Evolutionary conservation across 1,140 invertebrate species (phyloP), one percentile per base, ranked within the genome.

Genomic region (Dendrolimus punctatus): DNA sequence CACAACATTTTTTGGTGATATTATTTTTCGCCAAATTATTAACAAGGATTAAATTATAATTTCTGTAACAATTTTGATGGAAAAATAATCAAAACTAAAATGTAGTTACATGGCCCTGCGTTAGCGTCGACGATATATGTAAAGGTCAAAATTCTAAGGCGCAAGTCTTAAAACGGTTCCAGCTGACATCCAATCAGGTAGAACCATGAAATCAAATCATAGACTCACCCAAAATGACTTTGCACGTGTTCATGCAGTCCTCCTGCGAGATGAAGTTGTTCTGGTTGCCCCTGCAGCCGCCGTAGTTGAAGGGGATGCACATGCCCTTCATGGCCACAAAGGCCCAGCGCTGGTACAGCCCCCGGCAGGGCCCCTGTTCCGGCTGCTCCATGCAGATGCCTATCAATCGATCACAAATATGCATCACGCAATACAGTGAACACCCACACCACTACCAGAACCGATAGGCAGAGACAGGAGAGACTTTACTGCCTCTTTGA

Each of bases 261-360:
- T 92, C 89, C 42, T 91, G 89, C 3, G 91, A 93, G 51, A 93
- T 85, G 87, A 97, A 98, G 85, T 96, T 97, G 78, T 98, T 98
- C 66, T 90, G 90, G 79, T 95, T 96, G n/a, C 95, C 95, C 43
- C 93, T 89, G 72, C 97, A 98, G 45, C 97, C 96, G 10, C 95
- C 93, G 85, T 96, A 99, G 23, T 86, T 88, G 77, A 99, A 98
- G 23, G 92, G 90, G 36, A 93, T 84, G 76, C 96, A 98, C 76
- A 91, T 93, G 48, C 90, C 85, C 67, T 92, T 91, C 36, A 87
- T 81, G 0, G 89, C 70, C 76, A 96, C 92, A 83, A 94, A 98
- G 51, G 93, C 92, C 93, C 94, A 98, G 45, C 95, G 90, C 62
- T 92, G 90, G 72, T 95, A 95, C 62, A 91, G 90, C 2, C 94